Evolutionary conservation across 2,113 vertebrate genomes (phyloP), one percentile per base, ranked within the genome.

Genomic region (Cyprinus carpio): DNA sequence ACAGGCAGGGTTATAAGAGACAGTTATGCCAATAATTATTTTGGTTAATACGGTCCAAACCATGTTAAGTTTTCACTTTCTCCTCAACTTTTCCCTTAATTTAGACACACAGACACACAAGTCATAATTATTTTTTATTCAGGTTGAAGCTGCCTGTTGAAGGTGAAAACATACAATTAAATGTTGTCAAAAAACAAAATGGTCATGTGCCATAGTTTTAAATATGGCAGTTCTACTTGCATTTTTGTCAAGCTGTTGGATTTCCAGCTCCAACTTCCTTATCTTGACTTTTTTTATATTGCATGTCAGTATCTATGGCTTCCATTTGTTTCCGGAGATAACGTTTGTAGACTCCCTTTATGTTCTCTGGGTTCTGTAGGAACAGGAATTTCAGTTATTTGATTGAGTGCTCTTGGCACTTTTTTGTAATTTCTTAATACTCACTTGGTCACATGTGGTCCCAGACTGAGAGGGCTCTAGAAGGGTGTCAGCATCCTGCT

Each of bases 281-380:
- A n/a, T n/a, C n/a, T n/a, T n/a, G n/a, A n/a, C n/a, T n/a, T n/a
- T n/a, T n/a, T n/a, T n/a, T n/a, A n/a, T n/a, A n/a, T n/a, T n/a
- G n/a, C n/a, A n/a, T n/a, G n/a, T n/a, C n/a, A n/a, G n/a, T n/a
- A n/a, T n/a, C n/a, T n/a, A n/a, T n/a, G n/a, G n/a, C n/a, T n/a
- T n/a, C n/a, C n/a, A n/a, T n/a, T n/a, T n/a, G n/a, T n/a, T n/a
- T n/a, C n/a, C n/a, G n/a, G n/a, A n/a, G 8, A 7, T 40, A 40
- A 8, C 40, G 40, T 40, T 40, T 40, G 7, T 40, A 40, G 1
- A 40, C 40, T 40, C 40, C 40, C 7, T 40, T 40, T 40, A 40
- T 40, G 40, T 75, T 75, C 5, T 67, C 74, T 27, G 46, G n/a
- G 46, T 75, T 75, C 74, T 51, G n/a, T 75, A 75, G 43, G 7